Evolutionary conservation across 92 coral and sea anemone genomes (phyloP).

Genomic region (Parazoanthus swiftii): DNA sequence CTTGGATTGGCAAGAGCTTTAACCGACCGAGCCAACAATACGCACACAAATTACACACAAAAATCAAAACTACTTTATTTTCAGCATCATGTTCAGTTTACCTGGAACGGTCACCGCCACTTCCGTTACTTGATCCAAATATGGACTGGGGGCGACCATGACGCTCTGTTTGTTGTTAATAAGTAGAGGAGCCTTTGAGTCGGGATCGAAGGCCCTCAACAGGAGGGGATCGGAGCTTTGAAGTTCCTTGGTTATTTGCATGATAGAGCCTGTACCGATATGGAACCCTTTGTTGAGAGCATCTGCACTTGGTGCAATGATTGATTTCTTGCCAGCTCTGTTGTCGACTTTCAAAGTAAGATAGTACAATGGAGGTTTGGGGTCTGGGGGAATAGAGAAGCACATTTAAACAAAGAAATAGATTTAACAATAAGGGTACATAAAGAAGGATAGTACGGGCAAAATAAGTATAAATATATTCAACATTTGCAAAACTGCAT

Average conservation of each 20-base stretch:
- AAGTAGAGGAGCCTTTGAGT: conserved; percentile 62
- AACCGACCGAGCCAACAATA: not conserved
- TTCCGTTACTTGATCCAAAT: conserved; percentile 51
- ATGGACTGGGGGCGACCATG: conserved; percentile 67
- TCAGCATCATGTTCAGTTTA: conserved; percentile 29
- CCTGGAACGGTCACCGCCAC: conserved; percentile 73
- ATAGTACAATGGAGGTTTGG: conserved; percentile 68
- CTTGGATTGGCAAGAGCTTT: not conserved
- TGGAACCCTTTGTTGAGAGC: conserved; percentile 87
- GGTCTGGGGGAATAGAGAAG: conserved; percentile 14
- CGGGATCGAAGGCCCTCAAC: conserved; percentile 78
- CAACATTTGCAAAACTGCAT: too few relatives aligned
- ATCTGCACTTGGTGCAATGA: conserved; percentile 77
- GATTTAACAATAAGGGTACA: not conserved
- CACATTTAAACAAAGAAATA: not conserved
- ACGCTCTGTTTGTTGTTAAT: conserved; percentile 79
- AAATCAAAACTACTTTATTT: not conserved
- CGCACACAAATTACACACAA: not conserved
- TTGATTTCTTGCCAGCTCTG: conserved; percentile 83
- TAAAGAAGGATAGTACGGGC: not conserved
- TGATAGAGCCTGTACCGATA: conserved; percentile 73
- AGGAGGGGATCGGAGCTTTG: conserved; percentile 64
- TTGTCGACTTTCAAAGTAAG: conserved; percentile 86
- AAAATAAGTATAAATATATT: too few relatives aligned
- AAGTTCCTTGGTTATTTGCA: conserved; percentile 93